These are phyloP conservation scores for Epinephelus moara DNA, from an alignment of 2,113 vertebrate species.

Conservation along the genomic window DNA sequence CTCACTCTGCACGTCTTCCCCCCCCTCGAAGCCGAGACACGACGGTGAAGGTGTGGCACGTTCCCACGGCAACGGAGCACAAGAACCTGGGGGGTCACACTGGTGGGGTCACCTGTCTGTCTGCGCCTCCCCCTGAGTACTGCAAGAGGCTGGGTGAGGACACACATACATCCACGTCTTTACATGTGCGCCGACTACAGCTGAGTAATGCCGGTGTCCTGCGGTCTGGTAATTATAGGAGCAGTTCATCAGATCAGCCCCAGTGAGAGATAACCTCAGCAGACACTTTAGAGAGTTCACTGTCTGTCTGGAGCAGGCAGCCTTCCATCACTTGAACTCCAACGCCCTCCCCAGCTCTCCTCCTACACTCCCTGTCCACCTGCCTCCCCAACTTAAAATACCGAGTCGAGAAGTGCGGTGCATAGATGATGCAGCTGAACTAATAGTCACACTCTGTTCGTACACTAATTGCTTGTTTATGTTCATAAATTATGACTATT, in stretches of 20 bases:
- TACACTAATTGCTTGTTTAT: conserved; percentile 30
- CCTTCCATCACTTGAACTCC: conserved; percentile 67
- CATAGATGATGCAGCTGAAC: conserved; percentile 24
- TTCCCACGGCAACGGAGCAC: conserved; percentile 87
- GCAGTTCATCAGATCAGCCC: conserved; percentile 73
- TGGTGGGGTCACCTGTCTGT: conserved; percentile 85
- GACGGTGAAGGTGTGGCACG: conserved; percentile 88
- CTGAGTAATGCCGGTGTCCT: conserved; percentile 63
- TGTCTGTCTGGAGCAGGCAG: conserved; percentile 66
- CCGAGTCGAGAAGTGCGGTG: background rate
- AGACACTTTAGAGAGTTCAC: conserved; percentile 67
- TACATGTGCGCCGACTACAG: conserved; percentile 4
- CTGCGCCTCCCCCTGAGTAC: conserved; percentile 81
- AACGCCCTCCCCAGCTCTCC: conserved; percentile 41
- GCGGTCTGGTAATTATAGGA: conserved; percentile 73
- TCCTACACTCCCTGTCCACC: conserved; percentile 49
- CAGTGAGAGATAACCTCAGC: conserved; percentile 64
- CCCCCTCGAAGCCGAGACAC: conserved; percentile 82
- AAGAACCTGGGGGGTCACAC: conserved; percentile 88
- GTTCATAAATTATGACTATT: conserved; percentile 15
- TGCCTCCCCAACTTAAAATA: conserved; percentile 38
- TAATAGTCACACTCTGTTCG: conserved; percentile 3
- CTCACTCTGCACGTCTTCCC: background rate
- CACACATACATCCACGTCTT: conserved; percentile 6
- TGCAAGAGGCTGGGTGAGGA: conserved; percentile 83